Evolutionary conservation across 2,113 vertebrate species (phyloP).

Genomic region (Pelecanoides urinatrix): DNA sequence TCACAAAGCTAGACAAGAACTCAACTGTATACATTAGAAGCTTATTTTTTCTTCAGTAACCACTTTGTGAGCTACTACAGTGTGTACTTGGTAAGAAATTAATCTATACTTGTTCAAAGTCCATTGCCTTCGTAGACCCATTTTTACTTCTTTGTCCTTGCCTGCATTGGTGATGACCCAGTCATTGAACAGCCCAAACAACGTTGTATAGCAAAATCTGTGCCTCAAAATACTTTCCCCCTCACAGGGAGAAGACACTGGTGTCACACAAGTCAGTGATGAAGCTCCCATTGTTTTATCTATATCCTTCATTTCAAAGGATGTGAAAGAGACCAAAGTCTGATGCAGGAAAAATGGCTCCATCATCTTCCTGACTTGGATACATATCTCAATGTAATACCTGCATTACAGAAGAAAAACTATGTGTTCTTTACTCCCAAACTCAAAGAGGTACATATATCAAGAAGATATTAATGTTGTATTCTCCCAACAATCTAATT

Average conservation of each 20-base stretch:
- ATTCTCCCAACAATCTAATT: background rate
- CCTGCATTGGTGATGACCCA: background rate
- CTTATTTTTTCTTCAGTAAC: background rate
- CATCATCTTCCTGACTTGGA: background rate
- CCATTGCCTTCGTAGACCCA: background rate
- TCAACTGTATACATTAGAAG: background rate
- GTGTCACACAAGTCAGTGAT: background rate
- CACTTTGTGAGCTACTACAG: background rate
- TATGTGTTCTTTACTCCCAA: background rate
- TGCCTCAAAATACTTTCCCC: background rate
- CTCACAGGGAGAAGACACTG: background rate
- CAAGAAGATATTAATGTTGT: background rate
- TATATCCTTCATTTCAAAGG: background rate
- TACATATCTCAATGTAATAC: background rate
- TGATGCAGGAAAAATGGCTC: background rate
- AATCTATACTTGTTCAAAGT: background rate
- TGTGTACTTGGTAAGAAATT: background rate
- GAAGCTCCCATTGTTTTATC: background rate
- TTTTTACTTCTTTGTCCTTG: background rate
- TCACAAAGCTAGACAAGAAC: background rate
- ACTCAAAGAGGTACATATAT: background rate
- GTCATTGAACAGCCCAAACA: background rate
- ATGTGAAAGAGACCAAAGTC: background rate
- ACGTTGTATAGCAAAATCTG: background rate
- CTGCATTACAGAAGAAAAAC: background rate